Conservation (phyloP, 2,113 vertebrate genomes). For the Potamarius usumacintae region DNA sequence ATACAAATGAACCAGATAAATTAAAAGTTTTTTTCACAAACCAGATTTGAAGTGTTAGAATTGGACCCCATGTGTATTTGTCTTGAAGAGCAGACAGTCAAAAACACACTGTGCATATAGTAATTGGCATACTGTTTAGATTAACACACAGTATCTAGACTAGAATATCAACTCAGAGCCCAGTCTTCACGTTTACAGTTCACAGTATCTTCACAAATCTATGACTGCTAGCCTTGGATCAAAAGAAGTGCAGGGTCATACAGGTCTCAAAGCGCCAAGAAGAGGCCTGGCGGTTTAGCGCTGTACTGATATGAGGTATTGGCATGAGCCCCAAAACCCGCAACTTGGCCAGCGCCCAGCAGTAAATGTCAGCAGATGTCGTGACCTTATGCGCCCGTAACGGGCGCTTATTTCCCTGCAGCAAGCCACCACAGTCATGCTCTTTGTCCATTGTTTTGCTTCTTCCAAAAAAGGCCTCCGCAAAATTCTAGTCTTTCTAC, state of each 20-base stretch:
- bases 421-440: slow-evolving; percentile 49
- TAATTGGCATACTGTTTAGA: slow-evolving; percentile 31
- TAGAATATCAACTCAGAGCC: slow-evolving; percentile 30
- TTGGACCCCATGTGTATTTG: slow-evolving; percentile 26
- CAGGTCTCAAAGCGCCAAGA: slow-evolving; percentile 44
- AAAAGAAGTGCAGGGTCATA: slow-evolving; percentile 44
- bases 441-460: slow-evolving; percentile 74
- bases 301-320: slow-evolving; percentile 49
- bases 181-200: slow-evolving; percentile 49
- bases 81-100: slow-evolving; percentile 22
- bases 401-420: slow-evolving; percentile 57
- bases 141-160: slow-evolving; percentile 44
- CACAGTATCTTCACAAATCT: slow-evolving; percentile 54
- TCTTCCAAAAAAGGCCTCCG: slow-evolving; percentile 63
- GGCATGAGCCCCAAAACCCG: slow-evolving; percentile 50
- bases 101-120: neutral
- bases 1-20: slow-evolving; percentile 23
- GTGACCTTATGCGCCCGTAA: slow-evolving; percentile 64
- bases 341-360: slow-evolving; percentile 55
- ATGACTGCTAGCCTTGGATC: slow-evolving; percentile 29
- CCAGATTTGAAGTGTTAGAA: neutral
- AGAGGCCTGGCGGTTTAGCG: slow-evolving; percentile 45
- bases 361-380: slow-evolving; percentile 68
- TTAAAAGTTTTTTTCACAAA: neutral
- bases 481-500: slow-evolving; percentile 57